A percentile compares a stretch with the other conserved stretches of the same genome.
Evolutionary conservation across 2,797 vertebrate genomes (phyloP).

Genomic region (Lycodopsis pacificus): DNA sequence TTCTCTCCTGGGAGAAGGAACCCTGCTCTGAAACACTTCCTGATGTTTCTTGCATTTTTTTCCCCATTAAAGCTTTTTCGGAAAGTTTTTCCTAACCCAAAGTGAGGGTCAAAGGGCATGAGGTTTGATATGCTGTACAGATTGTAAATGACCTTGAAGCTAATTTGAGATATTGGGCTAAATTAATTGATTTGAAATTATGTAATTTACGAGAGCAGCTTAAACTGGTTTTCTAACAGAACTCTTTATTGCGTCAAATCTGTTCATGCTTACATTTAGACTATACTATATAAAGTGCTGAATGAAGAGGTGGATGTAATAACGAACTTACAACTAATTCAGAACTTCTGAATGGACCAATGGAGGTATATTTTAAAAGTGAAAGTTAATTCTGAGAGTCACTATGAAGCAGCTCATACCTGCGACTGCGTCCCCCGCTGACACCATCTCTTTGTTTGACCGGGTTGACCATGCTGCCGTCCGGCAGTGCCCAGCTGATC

Average conservation of each 20-base stretch:
- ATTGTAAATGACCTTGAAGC: not conserved
- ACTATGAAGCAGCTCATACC: slow-evolving; percentile 56
- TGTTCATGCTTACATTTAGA: not conserved
- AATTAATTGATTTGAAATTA: no score
- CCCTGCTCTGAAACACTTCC: not conserved
- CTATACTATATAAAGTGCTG: not conserved
- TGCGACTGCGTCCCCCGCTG: slow-evolving; percentile 79
- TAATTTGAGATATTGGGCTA: not conserved
- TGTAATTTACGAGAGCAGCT: not conserved
- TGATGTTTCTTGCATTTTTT: not conserved
- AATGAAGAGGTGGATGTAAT: not conserved
- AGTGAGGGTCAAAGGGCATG: not conserved
- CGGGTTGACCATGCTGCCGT: slow-evolving; percentile 92
- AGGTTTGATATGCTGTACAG: no score
- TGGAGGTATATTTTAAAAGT: not conserved
- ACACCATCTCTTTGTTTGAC: slow-evolving; percentile 81
- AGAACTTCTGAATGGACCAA: not conserved
- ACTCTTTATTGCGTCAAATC: not conserved
- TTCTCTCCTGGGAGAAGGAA: not conserved
- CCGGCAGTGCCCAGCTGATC: slow-evolving; percentile 93
- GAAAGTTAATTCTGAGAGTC: not conserved
- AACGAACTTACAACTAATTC: not conserved
- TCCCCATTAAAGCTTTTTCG: not conserved
- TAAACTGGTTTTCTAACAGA: not conserved
- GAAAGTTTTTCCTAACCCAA: not conserved